Conservation (phyloP, 1,140 invertebrate genomes). For the Drosophila nigrodunni region DNA sequence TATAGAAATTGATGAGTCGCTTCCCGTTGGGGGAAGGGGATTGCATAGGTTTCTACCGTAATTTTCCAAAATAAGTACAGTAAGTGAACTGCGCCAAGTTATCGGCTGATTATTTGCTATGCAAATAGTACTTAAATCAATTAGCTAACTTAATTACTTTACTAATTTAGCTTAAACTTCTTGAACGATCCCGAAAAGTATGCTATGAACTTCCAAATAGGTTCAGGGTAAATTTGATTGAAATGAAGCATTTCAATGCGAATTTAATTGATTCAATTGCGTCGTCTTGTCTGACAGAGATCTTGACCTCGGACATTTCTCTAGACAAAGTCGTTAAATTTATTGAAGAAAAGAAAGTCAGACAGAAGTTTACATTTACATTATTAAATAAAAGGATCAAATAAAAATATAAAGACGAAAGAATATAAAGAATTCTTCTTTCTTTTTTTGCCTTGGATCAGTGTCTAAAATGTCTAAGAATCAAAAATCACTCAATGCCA, state of each 20-base stretch:
- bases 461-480: too few relatives aligned
- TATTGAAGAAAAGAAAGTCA: too few relatives aligned
- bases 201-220: not conserved
- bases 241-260: not conserved
- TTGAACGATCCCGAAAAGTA: not conserved
- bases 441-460: too few relatives aligned
- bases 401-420: too few relatives aligned
- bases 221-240: not conserved
- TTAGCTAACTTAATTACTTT: too few relatives aligned
- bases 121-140: not conserved
- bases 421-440: too few relatives aligned
- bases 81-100: not conserved
- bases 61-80: constrained; percentile 25
- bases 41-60: constrained; percentile 5
- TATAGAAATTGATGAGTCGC: constrained; percentile 26
- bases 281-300: not conserved
- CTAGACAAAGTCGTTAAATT: too few relatives aligned
- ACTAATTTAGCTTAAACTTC: not conserved
- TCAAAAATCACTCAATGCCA: too few relatives aligned
- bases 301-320: not conserved
- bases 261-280: not conserved
- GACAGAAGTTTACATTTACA: too few relatives aligned
- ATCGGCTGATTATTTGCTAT: not conserved
- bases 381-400: too few relatives aligned
- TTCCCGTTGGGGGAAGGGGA: constrained; percentile 10